Base-by-base conservation (phyloP, 2,888 invertebrate genomes). In the Drosophila barbarae region DNA sequence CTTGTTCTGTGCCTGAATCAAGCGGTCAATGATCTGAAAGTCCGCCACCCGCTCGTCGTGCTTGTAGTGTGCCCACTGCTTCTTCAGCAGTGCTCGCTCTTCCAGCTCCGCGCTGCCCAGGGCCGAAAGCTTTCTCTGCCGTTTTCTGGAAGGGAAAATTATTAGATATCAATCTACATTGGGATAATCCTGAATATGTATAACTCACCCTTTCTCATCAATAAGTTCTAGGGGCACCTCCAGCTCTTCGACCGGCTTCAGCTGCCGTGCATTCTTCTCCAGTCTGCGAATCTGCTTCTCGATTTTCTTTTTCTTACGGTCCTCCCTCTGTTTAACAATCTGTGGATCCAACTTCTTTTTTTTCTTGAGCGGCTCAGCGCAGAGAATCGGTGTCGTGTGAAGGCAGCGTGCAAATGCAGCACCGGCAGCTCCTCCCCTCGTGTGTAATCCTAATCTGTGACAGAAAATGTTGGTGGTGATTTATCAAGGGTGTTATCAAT, bases 171-270 rank as follows among this genome's bases (percentile, higher is more conserved):
- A 3, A 5, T 6, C 1, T 10, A 9, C 15, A 18, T 30, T 12
- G 5, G 13, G 3, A 12, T 1, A 1, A 5, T 5, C 6, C 12
- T 12, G 4, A 4, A 3, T 3, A 4, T 12, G 13, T 13, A 13
- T 12, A 4, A 42, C 78, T 65, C 57, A 87, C 87, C 67, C 72
- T 39, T 82, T 85, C 28, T 85, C 76, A 55, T 87, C 86, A 28
- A 87, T 67, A 4, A 97, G 85, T 59, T 91, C 90, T 21, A 93
- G 80, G 0, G 96, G 93, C 9, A 95, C 91, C 89, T 97, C 95
- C 71, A 94, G 88, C 90, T 99, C 99, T 58, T 94, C 94, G 41
- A 99, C 92, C 0, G 98, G 98, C 89, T 98, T 99, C 50, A 97
- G 88, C 86, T 96, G 96, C 34, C 93, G 91, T 0, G 95, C 93